phyloP scores from a whole-genome alignment of 92 coral and sea anemone genomes.

The Umimayanthus chanpuru region DNA sequence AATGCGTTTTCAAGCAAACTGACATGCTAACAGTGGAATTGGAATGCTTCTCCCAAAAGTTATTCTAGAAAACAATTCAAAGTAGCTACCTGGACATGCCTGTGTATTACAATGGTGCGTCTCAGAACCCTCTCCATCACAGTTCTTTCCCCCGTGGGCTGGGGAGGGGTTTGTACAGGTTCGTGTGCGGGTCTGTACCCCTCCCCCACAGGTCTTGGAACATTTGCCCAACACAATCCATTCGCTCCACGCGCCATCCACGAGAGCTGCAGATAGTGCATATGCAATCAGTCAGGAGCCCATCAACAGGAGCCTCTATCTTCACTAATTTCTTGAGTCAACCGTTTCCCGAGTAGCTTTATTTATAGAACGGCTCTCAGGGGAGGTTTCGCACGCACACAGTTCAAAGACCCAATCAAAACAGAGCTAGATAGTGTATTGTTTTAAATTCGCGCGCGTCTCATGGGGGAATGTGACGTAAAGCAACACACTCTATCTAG shows the following conservation, averaged over 20 bases:
- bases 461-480: no score
- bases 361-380: no score
- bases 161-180: constrained; percentile 22
- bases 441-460: no score
- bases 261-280: neutral
- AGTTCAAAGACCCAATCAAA: no score
- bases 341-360: no score
- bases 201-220: constrained; percentile 27
- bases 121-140: constrained; percentile 8
- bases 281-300: neutral
- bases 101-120: neutral
- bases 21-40: neutral
- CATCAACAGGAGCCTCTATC: no score
- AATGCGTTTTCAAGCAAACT: neutral
- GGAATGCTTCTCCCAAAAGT: neutral
- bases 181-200: neutral
- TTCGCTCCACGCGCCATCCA: constrained; percentile 18
- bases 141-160: constrained; percentile 24
- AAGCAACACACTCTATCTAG: no score
- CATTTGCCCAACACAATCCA: neutral
- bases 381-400: no score
- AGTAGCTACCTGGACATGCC: constrained; percentile 1
- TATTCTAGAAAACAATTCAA: neutral
- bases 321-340: no score
- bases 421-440: no score